Base-by-base conservation (phyloP, 2,797 vertebrate genomes). In the Xiphophorus birchmanni region DNA sequence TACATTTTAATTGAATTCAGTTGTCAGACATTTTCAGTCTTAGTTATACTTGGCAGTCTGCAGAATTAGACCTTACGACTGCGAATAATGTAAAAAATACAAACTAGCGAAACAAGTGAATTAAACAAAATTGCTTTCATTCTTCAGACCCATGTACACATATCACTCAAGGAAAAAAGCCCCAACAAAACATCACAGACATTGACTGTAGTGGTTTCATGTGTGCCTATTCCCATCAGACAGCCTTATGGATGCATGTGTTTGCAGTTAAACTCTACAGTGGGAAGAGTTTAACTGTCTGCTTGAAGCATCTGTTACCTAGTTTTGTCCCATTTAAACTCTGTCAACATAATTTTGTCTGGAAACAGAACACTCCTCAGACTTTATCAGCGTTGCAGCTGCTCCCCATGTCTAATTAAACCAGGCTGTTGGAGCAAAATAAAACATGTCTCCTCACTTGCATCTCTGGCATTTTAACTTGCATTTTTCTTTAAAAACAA, bases 321-420 rank as follows among this genome's bases (percentile, higher is more conserved):
- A 77, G 75, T 77, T 84, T 78, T 74, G 74, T 83, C 81, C 75
- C 67, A 80, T 17, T 75, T 56, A 86, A 86, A 81, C 40, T 58
- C 48, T 74, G 56, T 79, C 81, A 87, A 81, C 74, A 80, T 32
- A 44, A 5, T 65, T 81, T 12, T 74, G 72, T 79, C 40, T 54
- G 44, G 72, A 65, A 65, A 82, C 29, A 3, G 58, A 76, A 52
- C 63, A 76, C 15, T 42, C n/a, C 73, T 84, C 26, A 1, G 79
- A 76, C 50, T 56, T 80, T 88, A 82, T 84, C 54, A 86, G 63
- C 83, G 69, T 73, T 80, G 79, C 73, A 79, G 78, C 58, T 4
- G 79, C 75, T 86, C 84, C 73, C 47, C 44, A 47, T 75, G 63
- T 80, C 73, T 84, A 84, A 85, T 85, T 84, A 82, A 86, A 82